Evolutionary conservation across 2,797 vertebrate species (phyloP).

Genomic region (Phalloptychus januarius): DNA sequence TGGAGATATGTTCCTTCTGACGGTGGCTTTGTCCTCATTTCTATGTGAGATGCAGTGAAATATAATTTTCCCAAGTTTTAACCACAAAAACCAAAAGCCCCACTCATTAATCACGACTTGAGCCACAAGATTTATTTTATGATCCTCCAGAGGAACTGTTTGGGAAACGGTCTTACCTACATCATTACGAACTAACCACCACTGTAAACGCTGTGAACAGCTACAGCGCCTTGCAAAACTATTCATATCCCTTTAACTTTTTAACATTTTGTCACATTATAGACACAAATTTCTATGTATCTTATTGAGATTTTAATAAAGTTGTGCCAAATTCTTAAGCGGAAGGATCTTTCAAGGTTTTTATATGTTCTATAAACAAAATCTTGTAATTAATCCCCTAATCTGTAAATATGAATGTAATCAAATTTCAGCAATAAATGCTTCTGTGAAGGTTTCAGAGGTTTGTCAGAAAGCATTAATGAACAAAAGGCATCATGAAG

Average conservation of each 20-base stretch:
- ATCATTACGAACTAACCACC: background rate
- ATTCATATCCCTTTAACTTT: background rate
- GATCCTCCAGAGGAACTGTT: background rate
- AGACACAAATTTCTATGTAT: background rate
- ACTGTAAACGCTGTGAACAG: background rate
- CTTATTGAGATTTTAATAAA: background rate
- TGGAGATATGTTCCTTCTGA: background rate
- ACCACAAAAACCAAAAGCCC: background rate
- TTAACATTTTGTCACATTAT: background rate
- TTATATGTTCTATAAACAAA: background rate
- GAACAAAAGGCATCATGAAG: background rate
- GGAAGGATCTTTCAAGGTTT: background rate
- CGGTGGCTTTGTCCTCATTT: background rate
- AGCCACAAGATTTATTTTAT: conserved; percentile 6
- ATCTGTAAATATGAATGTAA: background rate
- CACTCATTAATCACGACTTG: conserved; percentile 12
- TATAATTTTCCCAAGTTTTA: conserved; percentile 6
- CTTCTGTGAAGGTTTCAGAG: background rate
- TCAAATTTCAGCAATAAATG: background rate
- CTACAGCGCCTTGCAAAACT: background rate
- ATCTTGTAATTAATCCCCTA: background rate
- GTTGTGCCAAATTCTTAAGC: background rate
- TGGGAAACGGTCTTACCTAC: background rate
- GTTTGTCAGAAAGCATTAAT: background rate
- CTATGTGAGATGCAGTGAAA: conserved; percentile 7